These are phyloP conservation scores for Notodonta dromedarius DNA, from an alignment of 2,888 invertebrate genomes.

Conservation along the genomic window DNA sequence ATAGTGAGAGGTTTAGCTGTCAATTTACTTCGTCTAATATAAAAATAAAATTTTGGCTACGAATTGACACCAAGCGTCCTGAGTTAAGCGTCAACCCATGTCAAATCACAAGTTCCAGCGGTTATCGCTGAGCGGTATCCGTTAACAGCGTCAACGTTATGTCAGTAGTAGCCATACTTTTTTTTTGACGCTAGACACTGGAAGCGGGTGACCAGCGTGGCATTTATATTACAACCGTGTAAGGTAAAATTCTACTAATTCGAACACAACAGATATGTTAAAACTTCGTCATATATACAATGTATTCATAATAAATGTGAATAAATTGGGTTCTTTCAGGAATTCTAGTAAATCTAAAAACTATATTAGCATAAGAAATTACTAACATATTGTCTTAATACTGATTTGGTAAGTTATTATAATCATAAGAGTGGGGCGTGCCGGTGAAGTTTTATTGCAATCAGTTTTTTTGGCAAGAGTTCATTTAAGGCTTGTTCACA, in stretches of 20 bases:
- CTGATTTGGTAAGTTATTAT: constrained; percentile 52
- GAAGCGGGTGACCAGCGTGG: no score
- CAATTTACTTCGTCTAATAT: no score
- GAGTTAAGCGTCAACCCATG: no score
- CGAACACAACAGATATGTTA: constrained; percentile 70
- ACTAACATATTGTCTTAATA: constrained; percentile 63
- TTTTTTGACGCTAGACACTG: no score
- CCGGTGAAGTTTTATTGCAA: constrained; percentile 33
- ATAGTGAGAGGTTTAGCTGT: no score
- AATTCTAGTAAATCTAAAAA: constrained; percentile 28
- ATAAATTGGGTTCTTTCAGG: constrained; percentile 53
- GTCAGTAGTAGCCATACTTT: constrained; percentile 1
- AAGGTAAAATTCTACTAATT: constrained; percentile 34
- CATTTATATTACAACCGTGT: background rate
- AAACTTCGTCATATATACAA: constrained; percentile 66
- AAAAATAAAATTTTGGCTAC: no score
- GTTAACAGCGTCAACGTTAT: no score
- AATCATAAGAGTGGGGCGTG: constrained; percentile 57
- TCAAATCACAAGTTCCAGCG: no score
- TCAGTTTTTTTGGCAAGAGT: constrained; percentile 18
- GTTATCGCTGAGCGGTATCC: no score
- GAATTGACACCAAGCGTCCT: no score
- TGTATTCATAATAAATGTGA: constrained; percentile 35
- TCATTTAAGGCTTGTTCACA: background rate
- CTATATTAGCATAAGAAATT: constrained; percentile 37